Percentiles rank a stretch among this genome's conserved stretches.
Evolutionary conservation across 2,113 vertebrate genomes (phyloP).

Genomic region (Oncorhynchus masou): DNA sequence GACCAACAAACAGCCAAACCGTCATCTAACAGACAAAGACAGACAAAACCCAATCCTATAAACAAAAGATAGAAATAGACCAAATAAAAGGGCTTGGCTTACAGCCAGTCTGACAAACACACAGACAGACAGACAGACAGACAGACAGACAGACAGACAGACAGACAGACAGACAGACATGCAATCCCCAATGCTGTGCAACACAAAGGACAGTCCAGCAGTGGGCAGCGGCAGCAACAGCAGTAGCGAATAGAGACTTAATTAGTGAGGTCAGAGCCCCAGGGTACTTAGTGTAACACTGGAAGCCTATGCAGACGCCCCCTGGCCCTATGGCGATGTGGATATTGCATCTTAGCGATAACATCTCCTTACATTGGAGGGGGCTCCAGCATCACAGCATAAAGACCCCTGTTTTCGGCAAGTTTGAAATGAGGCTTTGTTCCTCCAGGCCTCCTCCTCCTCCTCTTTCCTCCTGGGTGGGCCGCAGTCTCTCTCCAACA

Average conservation of each 20-base stretch:
- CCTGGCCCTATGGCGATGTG: conserved; percentile 60
- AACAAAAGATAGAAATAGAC: too few relatives aligned
- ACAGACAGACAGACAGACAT: conserved; percentile 49
- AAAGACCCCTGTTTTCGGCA: conserved; percentile 75
- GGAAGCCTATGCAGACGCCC: conserved; percentile 65
- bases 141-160: conserved; percentile 11
- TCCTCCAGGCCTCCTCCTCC: conserved; percentile 54
- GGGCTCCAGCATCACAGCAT: conserved; percentile 67
- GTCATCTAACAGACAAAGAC: conserved; percentile 41
- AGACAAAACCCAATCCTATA: conserved; percentile 1
- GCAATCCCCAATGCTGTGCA: conserved; percentile 48
- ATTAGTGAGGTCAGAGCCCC: conserved; percentile 73
- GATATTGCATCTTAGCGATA: conserved; percentile 78
- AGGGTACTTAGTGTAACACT: conserved; percentile 71
- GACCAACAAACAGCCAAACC: conserved; percentile 38
- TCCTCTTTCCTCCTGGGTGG: conserved; percentile 73
- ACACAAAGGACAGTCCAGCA: conserved; percentile 71
- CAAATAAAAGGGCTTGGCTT: too few relatives aligned
- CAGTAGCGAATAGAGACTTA: conserved; percentile 62
- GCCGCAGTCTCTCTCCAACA: conserved; percentile 71
- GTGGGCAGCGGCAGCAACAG: conserved; percentile 59
- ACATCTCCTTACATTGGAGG: conserved; percentile 73
- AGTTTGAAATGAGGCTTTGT: conserved; percentile 78
- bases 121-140: conserved; percentile 31
- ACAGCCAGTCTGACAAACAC: too few relatives aligned